phyloP scores from a whole-genome alignment of 2,797 vertebrate genomes.

The Naso thynnoides region DNA sequence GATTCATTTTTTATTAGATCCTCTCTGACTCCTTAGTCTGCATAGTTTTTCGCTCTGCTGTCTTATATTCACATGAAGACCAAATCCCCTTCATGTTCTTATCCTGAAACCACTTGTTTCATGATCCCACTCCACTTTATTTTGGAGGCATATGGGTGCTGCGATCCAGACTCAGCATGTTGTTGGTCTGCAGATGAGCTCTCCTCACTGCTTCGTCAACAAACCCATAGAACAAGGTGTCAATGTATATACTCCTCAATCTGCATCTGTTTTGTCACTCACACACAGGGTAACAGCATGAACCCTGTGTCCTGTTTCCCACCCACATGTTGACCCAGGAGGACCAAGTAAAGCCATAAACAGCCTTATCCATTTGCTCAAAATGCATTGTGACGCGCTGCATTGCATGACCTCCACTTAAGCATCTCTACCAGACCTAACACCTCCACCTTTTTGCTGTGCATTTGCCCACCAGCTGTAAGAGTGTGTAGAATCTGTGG shows the following conservation, averaged over 20 bases:
- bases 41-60: constrained; percentile 27
- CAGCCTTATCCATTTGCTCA: constrained; percentile 61
- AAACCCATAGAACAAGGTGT: constrained; percentile 41
- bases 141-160: not conserved
- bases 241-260: constrained; percentile 24
- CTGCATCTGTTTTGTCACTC: constrained; percentile 44
- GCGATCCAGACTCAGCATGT: not conserved
- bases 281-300: constrained; percentile 23
- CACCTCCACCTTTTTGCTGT: constrained; percentile 36
- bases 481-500: constrained; percentile 16
- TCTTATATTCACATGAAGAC: not conserved
- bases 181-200: constrained; percentile 21
- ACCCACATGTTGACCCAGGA: constrained; percentile 71
- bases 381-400: constrained; percentile 30
- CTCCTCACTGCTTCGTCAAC: constrained; percentile 24
- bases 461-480: constrained; percentile 61
- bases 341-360: constrained; percentile 20
- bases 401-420: constrained; percentile 22
- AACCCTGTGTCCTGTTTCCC: constrained; percentile 65
- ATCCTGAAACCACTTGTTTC: not conserved
- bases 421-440: constrained; percentile 16
- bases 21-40: constrained; percentile 58
- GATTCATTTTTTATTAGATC: constrained; percentile 24
- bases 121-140: not conserved
- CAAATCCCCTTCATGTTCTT: not conserved